These are phyloP conservation scores for Orthosia incerta DNA, from an alignment of 2,888 invertebrate genomes.

Conservation along the genomic window DNA sequence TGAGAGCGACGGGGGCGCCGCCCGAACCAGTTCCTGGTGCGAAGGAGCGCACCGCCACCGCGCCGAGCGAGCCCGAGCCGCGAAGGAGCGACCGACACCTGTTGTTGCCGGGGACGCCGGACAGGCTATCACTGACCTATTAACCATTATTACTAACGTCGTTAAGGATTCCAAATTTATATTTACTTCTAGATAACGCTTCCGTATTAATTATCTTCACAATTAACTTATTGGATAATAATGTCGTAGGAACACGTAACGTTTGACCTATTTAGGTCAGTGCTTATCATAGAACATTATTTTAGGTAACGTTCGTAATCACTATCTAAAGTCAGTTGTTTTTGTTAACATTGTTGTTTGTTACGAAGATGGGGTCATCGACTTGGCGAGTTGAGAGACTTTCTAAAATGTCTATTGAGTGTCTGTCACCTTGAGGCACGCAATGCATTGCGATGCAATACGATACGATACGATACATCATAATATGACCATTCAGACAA, in stretches of 20 bases:
- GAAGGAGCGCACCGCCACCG: constrained; percentile 48
- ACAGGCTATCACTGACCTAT: constrained; percentile 81
- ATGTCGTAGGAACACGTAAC: constrained; percentile 51
- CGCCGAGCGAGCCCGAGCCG: constrained; percentile 52
- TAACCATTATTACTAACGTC: constrained; percentile 80
- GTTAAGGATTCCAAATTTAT: constrained; percentile 73
- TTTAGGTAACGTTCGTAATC: constrained; percentile 25
- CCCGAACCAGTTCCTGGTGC: constrained; percentile 81
- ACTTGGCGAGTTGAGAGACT: constrained; percentile 84
- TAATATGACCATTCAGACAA: constrained; percentile 31
- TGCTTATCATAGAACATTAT: constrained; percentile 22
- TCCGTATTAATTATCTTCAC: constrained; percentile 70
- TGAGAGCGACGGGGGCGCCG: constrained; percentile 85
- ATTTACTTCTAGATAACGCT: constrained; percentile 66
- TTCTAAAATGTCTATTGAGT: constrained; percentile 89
- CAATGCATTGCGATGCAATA: constrained; percentile 68
- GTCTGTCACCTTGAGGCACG: constrained; percentile 88
- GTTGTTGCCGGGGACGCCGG: constrained; percentile 65
- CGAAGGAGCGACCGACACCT: constrained; percentile 65
- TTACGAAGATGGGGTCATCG: constrained; percentile 78
- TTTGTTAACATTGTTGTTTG: constrained; percentile 51
- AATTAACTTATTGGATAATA: constrained; percentile 73
- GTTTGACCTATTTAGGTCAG: constrained; percentile 56
- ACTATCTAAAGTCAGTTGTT: constrained; percentile 20
- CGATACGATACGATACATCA: constrained; percentile 59